Conservation (phyloP, 2,888 invertebrate species). For the Acanthosepion lycidas region DNA sequence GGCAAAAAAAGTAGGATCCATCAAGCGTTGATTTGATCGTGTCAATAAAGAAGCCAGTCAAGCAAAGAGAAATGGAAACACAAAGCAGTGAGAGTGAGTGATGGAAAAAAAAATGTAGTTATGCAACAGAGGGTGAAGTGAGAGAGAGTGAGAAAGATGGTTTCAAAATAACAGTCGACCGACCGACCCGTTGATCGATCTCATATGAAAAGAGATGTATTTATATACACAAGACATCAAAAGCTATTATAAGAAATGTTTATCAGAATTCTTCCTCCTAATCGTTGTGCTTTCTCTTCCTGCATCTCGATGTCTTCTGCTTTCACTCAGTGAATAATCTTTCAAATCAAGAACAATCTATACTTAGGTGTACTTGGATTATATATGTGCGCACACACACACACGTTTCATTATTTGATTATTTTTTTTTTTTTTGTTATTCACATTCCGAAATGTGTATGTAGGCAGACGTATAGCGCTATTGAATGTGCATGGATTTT, state of each 20-base stretch:
- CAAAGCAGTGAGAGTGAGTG: background rate
- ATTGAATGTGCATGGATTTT: no score
- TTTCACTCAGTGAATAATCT: background rate
- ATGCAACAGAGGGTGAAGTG: background rate
- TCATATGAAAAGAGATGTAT: background rate
- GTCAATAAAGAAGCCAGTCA: background rate
- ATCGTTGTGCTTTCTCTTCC: background rate
- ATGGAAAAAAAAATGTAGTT: no score
- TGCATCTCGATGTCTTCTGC: background rate
- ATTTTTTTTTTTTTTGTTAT: no score
- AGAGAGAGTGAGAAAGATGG: background rate
- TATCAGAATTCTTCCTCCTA: background rate
- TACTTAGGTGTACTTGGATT: background rate
- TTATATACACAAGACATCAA: constrained; percentile 22
- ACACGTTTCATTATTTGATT: no score
- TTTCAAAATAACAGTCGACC: background rate
- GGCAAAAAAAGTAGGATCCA: background rate
- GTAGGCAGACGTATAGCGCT: no score
- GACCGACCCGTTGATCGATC: background rate
- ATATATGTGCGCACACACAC: no score
- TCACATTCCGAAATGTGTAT: no score
- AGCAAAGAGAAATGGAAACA: background rate
- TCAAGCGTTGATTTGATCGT: background rate
- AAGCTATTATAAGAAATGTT: background rate
- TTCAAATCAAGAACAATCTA: background rate